Evolutionary conservation across 1,140 invertebrate species (phyloP).

Genomic region (Dermatophagoides farinae): DNA sequence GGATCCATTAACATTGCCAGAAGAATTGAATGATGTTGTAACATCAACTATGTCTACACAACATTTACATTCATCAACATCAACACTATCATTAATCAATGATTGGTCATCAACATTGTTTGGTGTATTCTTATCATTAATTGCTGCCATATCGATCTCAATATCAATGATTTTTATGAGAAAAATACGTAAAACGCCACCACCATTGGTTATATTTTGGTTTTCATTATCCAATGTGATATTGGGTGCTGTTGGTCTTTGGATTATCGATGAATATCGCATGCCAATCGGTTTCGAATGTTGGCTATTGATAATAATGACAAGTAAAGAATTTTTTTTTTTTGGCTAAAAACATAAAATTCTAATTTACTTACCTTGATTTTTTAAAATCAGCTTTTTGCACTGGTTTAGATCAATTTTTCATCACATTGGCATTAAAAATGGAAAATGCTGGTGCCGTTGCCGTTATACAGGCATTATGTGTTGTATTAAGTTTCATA

Average conservation of each 20-base stretch:
- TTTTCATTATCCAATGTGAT: conserved; percentile 30
- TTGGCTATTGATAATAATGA: conserved; percentile 1
- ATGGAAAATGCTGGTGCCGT: conserved; percentile 71
- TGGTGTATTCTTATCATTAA: conserved; percentile 56
- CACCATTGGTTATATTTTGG: conserved; percentile 38
- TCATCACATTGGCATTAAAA: conserved; percentile 59
- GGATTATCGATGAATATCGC: conserved; percentile 29
- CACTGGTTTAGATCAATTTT: conserved; percentile 65
- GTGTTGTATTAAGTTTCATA: conserved; percentile 72
- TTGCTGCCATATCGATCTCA: conserved; percentile 61
- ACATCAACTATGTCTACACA: too few species aligned
- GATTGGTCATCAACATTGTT: conserved; percentile 27
- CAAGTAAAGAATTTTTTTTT: conserved; percentile 5
- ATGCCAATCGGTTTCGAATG: not conserved
- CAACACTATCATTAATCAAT: too few species aligned
- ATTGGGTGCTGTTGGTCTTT: conserved; percentile 27
- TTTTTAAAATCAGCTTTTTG: conserved; percentile 30
- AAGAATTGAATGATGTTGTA: not conserved
- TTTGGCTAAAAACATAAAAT: not conserved
- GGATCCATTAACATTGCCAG: too few species aligned
- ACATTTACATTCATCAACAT: too few species aligned
- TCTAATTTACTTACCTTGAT: not conserved
- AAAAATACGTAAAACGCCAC: conserved; percentile 60
- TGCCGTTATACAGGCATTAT: conserved; percentile 60
- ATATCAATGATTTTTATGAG: conserved; percentile 62